Conservation (phyloP, 2,888 invertebrate species). For the Eristalinus sepulchralis region DNA sequence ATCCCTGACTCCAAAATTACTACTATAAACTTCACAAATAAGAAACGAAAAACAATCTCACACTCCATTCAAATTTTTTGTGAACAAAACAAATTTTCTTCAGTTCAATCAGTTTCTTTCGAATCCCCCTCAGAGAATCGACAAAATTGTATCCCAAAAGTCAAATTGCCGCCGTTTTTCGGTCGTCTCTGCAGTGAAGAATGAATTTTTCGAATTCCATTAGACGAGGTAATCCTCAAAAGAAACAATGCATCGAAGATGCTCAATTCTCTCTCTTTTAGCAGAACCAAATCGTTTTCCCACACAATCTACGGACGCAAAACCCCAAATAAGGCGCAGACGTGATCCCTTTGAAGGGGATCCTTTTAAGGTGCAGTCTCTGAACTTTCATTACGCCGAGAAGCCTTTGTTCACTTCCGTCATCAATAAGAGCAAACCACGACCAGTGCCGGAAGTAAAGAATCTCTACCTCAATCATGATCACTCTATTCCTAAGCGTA, state of each 20-base stretch:
- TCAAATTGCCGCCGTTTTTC: neutral
- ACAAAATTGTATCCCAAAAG: neutral
- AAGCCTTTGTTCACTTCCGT: conserved; percentile 68
- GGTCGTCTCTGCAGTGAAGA: conserved; percentile 1
- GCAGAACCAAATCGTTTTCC: conserved; percentile 70
- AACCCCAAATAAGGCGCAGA: conserved; percentile 36
- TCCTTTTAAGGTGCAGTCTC: conserved; percentile 78
- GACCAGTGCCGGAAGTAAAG: conserved; percentile 72
- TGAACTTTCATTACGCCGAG: conserved; percentile 78
- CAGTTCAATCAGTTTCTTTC: neutral
- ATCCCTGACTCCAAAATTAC: neutral
- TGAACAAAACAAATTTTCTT: too few species aligned
- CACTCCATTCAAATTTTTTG: neutral
- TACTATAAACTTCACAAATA: neutral
- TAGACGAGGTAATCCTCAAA: conserved; percentile 24
- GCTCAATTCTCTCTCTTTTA: neutral
- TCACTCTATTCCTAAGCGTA: conserved; percentile 71
- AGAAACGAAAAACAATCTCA: conserved; percentile 5
- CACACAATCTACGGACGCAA: conserved; percentile 28
- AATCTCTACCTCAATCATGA: conserved; percentile 75
- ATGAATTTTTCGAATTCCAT: conserved; percentile 49
- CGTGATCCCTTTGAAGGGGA: conserved; percentile 76
- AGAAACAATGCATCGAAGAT: conserved; percentile 14
- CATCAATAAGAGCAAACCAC: neutral
- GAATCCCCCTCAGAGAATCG: neutral